phyloP scores from a whole-genome alignment of 2,888 invertebrate species.

The Amblyjoppa fuscipennis region DNA sequence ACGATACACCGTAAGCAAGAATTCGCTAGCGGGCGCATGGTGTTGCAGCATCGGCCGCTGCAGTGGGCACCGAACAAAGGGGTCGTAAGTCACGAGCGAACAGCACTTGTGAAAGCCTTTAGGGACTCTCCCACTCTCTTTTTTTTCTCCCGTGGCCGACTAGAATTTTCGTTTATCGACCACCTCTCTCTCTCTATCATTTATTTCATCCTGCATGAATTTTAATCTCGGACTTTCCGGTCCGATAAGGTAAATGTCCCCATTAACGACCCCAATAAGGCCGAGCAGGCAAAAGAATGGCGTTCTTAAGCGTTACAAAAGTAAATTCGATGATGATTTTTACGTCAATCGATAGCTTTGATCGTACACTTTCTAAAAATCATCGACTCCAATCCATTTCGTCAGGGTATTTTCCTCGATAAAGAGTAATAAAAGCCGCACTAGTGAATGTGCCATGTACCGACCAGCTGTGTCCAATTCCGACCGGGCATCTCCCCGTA shows the following conservation, averaged over 20 bases:
- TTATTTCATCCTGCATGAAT: constrained; percentile 1
- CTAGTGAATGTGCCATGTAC: no score
- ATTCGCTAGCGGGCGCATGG: constrained; percentile 1
- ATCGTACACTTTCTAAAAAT: no score
- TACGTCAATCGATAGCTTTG: no score
- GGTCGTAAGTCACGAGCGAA: constrained; percentile 61
- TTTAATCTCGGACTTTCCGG: background rate
- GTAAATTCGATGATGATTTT: no score
- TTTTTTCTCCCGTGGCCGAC: background rate
- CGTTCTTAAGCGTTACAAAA: no score
- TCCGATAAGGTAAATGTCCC: background rate
- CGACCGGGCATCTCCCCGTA: no score
- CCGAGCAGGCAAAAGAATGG: no score
- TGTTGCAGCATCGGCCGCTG: constrained; percentile 15
- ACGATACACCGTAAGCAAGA: background rate
- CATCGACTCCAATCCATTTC: no score
- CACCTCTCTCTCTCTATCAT: background rate
- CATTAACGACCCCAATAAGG: no score
- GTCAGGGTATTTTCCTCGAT: no score
- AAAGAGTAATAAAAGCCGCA: no score
- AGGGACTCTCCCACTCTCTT: background rate
- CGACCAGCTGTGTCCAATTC: no score
- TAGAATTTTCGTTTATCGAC: constrained; percentile 7
- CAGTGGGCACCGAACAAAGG: constrained; percentile 55
- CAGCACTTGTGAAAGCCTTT: constrained; percentile 44